Evolutionary conservation across 2,888 invertebrate genomes (phyloP), one percentile per base, ranked within the genome.

Genomic region (Nomada fabriciana): DNA sequence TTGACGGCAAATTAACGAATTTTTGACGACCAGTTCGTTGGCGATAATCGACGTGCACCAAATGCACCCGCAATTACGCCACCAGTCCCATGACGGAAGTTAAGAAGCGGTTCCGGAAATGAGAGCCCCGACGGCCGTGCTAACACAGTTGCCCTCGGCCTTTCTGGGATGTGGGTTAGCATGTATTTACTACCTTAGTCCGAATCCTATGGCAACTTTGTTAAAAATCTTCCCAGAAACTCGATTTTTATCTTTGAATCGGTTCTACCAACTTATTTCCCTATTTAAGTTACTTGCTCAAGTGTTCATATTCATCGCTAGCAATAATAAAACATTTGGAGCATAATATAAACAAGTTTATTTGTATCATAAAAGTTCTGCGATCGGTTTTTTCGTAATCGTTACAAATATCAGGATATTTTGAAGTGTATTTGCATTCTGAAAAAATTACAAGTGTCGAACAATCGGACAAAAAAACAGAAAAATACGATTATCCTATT

Each of bases 21-120:
- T 63, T 55, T 53, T 64, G 68, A 71, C 75, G 69, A 74, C n/a
- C 60, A 0, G 29, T 29, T 20, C 23, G 18, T 53, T 63, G 69
- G 57, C 43, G 80, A 70, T 72, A 84, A 83, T 88, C 86, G 68
- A 73, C 59, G 73, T 72, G 53, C 76, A 72, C 79, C 73, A 63
- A 79, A 72, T 68, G 42, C 81, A 50, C 71, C 80, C 59, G 76
- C 84, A 86, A 82, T 82, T 83, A 80, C 73, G 59, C 59, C 67
- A 23, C n/a, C 55, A 25, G 71, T 76, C 84, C 70, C 29, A 43
- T 18, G 76, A 70, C 87, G 88, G 88, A 88, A 88, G 85, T 86
- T 69, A 70, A 86, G 90, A 91, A 90, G 87, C 82, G 84, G 84
- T 87, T 86, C 87, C 93, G 93, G 93, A 93, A 93, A 93, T 93